Base-by-base conservation (phyloP, 2,797 vertebrate species). In the Chaetophractus vellerosus region DNA sequence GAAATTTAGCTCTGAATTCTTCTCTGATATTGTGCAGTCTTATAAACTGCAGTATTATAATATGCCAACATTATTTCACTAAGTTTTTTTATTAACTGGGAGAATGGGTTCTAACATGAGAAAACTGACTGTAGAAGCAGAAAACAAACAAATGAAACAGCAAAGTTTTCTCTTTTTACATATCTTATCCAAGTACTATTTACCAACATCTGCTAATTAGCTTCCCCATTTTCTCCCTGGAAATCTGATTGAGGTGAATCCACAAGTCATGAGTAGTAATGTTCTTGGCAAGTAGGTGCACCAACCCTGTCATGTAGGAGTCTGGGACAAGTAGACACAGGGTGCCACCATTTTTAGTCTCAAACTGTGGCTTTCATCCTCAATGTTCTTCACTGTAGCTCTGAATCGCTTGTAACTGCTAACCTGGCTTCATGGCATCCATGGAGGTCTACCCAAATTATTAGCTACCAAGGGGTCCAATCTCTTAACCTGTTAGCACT, bases 1-100 rank as follows among this genome's bases (percentile, higher is more conserved):
- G 15, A 88, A 95, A 86, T 36, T 75, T 68, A 88, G 16, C 21
- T 92, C 21, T 85, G 92, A 85, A 90, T 76, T 71, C 9, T 75
- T 45, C 36, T 59, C 21, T 55, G 36, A 52, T 93, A 90, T 79
- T 61, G 19, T 75, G 50, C 0, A 33, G 23, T 57, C 9, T 80
- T 15, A 88, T 69, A 88, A 76, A n/a, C 75, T 50, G 6, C 2
- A 63, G 3, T 38, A n/a, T 48, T 75, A 36, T 45, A 24, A 41
- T 21, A 64, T 10, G 36, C 2, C 48, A 90, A 24, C 33, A 19
- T 19, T 66, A 81, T 76, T 75, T 90, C 36, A 90, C 50, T 52
- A 79, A 61, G 28, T 59, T 48, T 52, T 50, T 6, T 83, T 63
- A 75, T 78, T 94, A 88, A 74, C 26, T 55, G 8, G 68, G 8